A percentile compares a stretch with the other conserved stretches of the same genome.
phyloP scores from a whole-genome alignment of 1,140 invertebrate genomes.

The Drosophila seguyi region DNA sequence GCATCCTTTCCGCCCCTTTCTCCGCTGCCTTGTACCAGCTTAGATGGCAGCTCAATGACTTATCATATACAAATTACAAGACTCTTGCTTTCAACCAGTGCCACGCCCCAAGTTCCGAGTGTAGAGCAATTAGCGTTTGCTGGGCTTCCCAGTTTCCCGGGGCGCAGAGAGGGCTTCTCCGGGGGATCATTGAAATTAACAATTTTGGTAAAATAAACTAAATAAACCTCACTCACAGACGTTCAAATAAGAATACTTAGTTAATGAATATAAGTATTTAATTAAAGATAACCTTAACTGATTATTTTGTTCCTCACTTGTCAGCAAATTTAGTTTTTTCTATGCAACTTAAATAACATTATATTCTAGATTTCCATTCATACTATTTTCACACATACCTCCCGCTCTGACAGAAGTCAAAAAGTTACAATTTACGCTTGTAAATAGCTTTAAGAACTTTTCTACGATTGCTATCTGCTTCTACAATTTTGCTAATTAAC shows the following conservation, averaged over 20 bases:
- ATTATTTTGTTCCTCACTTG: background rate
- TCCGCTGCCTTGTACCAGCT: background rate
- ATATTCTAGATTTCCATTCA: constrained; percentile 2
- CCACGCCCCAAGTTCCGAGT: constrained; percentile 25
- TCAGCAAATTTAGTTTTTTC: background rate
- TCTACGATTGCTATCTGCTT: constrained; percentile 64
- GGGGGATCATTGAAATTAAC: background rate
- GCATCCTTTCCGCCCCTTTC: background rate
- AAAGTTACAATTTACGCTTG: constrained; percentile 82
- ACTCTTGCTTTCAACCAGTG: constrained; percentile 47
- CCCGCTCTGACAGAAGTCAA: constrained; percentile 58
- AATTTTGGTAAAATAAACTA: constrained; percentile 1
- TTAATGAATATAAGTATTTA: background rate
- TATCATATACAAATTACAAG: constrained; percentile 76
- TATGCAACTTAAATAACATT: background rate
- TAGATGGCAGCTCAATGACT: constrained; percentile 68
- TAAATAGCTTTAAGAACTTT: constrained; percentile 83
- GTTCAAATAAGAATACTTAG: background rate
- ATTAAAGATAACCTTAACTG: background rate
- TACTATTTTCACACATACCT: background rate
- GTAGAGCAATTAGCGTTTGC: constrained; percentile 23
- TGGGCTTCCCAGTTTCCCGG: background rate
- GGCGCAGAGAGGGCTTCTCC: too few species aligned
- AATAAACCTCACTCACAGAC: background rate
- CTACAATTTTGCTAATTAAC: constrained; percentile 81